These are phyloP conservation scores for Melanerpes aurifrons DNA, from an alignment of 2,113 vertebrate species.

Conservation along the genomic window DNA sequence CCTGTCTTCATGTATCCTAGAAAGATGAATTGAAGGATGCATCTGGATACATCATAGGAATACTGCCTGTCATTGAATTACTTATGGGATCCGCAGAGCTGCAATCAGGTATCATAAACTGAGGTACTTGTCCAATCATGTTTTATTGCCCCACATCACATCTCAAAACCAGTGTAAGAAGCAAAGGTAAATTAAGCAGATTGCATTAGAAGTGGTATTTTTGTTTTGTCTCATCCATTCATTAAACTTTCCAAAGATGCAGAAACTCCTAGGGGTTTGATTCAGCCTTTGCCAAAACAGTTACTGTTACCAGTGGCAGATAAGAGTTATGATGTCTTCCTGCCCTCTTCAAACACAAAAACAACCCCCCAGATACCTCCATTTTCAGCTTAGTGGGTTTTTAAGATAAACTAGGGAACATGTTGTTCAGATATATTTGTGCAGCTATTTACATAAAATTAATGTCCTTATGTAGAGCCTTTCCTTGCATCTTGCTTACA, in stretches of 20 bases:
- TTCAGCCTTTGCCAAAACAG: neutral
- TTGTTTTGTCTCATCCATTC: neutral
- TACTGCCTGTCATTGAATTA: neutral
- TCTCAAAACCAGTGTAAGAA: neutral
- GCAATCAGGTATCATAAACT: neutral
- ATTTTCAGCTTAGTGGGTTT: neutral
- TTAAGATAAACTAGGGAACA: neutral
- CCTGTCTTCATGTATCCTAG: neutral
- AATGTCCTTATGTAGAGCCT: neutral
- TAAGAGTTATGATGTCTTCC: neutral
- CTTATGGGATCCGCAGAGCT: neutral
- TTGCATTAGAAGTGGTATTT: neutral
- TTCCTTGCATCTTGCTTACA: neutral
- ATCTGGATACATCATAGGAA: neutral
- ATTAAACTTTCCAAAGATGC: neutral
- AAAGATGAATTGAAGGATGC: neutral
- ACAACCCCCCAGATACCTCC: neutral
- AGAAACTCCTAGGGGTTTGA: neutral
- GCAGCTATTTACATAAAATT: neutral
- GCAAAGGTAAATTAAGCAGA: slow-evolving; percentile 6
- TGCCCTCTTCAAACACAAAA: neutral
- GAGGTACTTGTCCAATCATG: neutral
- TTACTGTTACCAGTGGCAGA: neutral
- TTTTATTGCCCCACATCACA: neutral
- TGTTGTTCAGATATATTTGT: neutral